These are phyloP conservation scores for Cecropterus lyciades DNA, from an alignment of 1,140 invertebrate genomes.

Conservation along the genomic window DNA sequence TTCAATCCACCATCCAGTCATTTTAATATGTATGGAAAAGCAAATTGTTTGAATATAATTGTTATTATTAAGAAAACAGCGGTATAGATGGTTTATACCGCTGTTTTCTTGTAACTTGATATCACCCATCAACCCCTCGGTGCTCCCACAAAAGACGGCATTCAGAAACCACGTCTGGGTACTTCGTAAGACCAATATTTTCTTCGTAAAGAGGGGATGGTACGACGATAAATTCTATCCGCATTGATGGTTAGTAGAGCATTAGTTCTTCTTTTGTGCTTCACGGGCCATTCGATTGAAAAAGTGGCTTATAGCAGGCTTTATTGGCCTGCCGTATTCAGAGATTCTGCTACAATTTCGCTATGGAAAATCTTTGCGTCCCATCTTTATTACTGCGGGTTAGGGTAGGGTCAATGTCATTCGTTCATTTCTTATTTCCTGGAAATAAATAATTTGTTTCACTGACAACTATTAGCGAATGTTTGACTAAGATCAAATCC, in stretches of 20 bases:
- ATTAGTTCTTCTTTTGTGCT: slow-evolving; percentile 76
- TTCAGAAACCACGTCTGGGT: slow-evolving; percentile 71
- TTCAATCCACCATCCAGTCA: no score
- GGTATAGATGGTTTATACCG: no score
- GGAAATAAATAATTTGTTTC: neutral
- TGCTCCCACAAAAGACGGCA: slow-evolving; percentile 60
- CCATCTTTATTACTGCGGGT: slow-evolving; percentile 5
- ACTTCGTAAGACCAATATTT: slow-evolving; percentile 80
- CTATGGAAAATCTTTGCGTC: slow-evolving; percentile 23
- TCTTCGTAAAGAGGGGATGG: slow-evolving; percentile 68
- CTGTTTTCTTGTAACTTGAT: slow-evolving; percentile 30
- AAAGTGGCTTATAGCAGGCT: slow-evolving; percentile 60
- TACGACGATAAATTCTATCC: slow-evolving; percentile 70
- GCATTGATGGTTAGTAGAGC: slow-evolving; percentile 77
- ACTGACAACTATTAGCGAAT: neutral
- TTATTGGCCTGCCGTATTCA: slow-evolving; percentile 41
- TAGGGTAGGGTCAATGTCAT: slow-evolving; percentile 32
- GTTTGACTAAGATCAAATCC: no score
- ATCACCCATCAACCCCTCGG: slow-evolving; percentile 35
- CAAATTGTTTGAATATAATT: no score
- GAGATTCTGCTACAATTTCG: slow-evolving; percentile 27
- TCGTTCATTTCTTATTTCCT: slow-evolving; percentile 15
- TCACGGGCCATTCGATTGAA: slow-evolving; percentile 65
- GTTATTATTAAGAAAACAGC: no score
- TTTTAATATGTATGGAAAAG: no score